Evolutionary conservation across 2,797 vertebrate genomes (phyloP).

Genomic region (Anas bernieri): DNA sequence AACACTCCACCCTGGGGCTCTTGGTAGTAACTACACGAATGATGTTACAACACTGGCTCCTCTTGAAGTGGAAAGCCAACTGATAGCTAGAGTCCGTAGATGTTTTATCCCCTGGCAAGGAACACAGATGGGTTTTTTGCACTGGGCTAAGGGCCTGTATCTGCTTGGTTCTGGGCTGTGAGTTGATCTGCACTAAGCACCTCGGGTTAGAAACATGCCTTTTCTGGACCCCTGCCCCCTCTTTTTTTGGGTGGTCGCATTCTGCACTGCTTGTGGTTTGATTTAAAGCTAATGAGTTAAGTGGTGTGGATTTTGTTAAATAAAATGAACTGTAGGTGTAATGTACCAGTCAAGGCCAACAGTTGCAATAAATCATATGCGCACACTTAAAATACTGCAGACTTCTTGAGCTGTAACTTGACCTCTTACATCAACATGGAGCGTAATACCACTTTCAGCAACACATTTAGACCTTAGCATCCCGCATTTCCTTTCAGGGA

Average conservation of each 20-base stretch:
- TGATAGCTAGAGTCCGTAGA: neutral
- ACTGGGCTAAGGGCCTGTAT: neutral
- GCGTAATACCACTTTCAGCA: neutral
- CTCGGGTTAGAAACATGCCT: neutral
- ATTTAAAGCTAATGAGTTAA: slow-evolving; percentile 68
- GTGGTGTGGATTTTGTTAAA: slow-evolving; percentile 74
- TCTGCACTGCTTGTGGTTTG: slow-evolving; percentile 66
- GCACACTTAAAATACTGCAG: neutral
- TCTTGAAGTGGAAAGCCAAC: slow-evolving; percentile 13
- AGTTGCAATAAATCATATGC: slow-evolving; percentile 72
- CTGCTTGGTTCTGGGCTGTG: neutral
- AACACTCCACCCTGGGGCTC: slow-evolving; percentile 33
- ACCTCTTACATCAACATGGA: accelerated
- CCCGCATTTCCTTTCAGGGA: neutral
- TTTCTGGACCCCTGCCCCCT: neutral
- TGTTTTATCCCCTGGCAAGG: neutral
- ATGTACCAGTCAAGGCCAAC: slow-evolving; percentile 63
- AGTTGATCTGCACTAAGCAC: neutral
- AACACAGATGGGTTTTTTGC: neutral
- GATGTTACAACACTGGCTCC: slow-evolving; percentile 1
- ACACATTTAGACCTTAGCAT: neutral
- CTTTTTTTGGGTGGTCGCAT: slow-evolving; percentile 5
- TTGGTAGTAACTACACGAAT: neutral
- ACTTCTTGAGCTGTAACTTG: neutral
- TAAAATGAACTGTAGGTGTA: slow-evolving; percentile 72